Base-by-base conservation (phyloP, 2,888 invertebrate genomes). In the Aleiodes leptofemur region DNA sequence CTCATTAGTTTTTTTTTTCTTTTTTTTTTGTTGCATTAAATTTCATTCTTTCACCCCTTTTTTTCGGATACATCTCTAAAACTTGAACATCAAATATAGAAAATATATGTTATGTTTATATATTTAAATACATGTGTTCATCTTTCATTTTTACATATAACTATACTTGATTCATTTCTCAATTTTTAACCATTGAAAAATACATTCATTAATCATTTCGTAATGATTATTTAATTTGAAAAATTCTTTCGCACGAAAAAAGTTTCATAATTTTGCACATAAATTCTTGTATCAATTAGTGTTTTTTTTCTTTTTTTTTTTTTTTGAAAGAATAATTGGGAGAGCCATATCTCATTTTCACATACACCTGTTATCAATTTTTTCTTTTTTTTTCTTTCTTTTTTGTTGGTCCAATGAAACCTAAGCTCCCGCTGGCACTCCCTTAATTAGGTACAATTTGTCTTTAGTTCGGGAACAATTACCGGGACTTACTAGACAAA, bases 41-140 rank as follows among this genome's bases (percentile, higher is more conserved):
- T 31, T 56, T 73, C 34, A 34, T 74, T 74, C 70, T 76, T 80
- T 78, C 76, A 80, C 80, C 81, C 79, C 79, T 8, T 43, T 43
- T 34, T 34, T 34, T 79, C 79, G 81, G 88, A 88, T 88, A 88
- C 88, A 87, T 87, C 85, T 88, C 85, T 87, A 88, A 88, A 88
- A 88, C 86, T 88, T 88, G 84, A 88, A 88, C 88, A 87, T 88
- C 87, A 83, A 89, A 87, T 89, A 89, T 89, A 89, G 88, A 89
- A 89, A 89, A 89, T 89, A 89, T 89, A 89, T 88, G 81, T 84
- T 86, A 85, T 86, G 81, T 78, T 83, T 80, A 83, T 85, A 87
- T 86, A 84, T 85, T 85, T 86, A 86, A 83, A 87, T 87, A 87
- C 85, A 87, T 82, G 80, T 81, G 81, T 83, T 86, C 83, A 68